Base-by-base conservation (phyloP, 2,113 vertebrate species). In the Ictalurus punctatus region DNA sequence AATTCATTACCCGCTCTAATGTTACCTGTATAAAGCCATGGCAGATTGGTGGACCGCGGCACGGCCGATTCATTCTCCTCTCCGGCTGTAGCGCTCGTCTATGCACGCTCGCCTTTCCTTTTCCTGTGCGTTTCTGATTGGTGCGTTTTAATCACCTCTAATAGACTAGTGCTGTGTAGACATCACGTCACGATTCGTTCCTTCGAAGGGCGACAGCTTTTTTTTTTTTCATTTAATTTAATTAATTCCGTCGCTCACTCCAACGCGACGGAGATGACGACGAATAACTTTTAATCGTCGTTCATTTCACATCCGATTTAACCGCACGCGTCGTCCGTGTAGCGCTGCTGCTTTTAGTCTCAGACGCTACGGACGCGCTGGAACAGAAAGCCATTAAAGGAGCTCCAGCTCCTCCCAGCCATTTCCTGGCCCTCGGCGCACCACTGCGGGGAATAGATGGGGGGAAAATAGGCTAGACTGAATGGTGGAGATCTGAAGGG, bases 401-500 rank as follows among this genome's bases (percentile, higher is more conserved):
- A 59, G 71, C 63, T 52, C 61, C 30, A 17, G 59, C 34, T 76
- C 69, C 52, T 76, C 84, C 76, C 40, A 76, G 76, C 78, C 88
- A 48, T 86, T 88, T 88, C 86, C 78, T 71, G 40, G 59, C 63
- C 67, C 67, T 59, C 74, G 84, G 23, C 63, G 74, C 71, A 87
- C 88, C 80, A 79, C n/a, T 27, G 30, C 30, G 30, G 34, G 65
- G 69, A 86, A 90, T 85, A 83, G 59, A 54, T 54, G 37, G 85
- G 61, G 63, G 85, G 44, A 23, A 59, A 81, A 59, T 12, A 61
- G 37, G 58, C 81, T 56, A 6, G 52, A 85, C 37, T 79, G 86
- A 78, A 89, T 10, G 48, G 89, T 91, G 81, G 91, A 89, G 92
- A 91, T 76, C 88, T 82, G 91, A 94, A 63, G 91, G 92, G 93